A percentile compares a stretch with the other conserved stretches of the same genome.
phyloP scores from a whole-genome alignment of 2,797 vertebrate genomes.

The Sebastes kiyomatsui region DNA sequence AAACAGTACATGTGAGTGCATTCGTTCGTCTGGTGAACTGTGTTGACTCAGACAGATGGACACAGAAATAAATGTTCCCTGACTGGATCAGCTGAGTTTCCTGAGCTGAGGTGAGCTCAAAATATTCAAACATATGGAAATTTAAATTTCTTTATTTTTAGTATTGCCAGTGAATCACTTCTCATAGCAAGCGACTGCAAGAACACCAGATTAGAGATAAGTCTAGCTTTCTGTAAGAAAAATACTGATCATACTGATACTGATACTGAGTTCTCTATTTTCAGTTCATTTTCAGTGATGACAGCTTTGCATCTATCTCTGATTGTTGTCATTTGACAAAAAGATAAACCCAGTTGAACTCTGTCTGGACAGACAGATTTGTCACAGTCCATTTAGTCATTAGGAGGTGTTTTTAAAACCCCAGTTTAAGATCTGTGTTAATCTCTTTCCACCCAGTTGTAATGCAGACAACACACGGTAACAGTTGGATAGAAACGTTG shows the following conservation, averaged over 20 bases:
- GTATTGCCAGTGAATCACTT: not conserved
- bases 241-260: not conserved
- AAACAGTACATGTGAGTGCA: not conserved
- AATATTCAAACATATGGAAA: not conserved
- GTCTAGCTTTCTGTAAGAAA: not conserved
- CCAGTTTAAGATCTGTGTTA: not conserved
- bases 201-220: not conserved
- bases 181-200: not conserved
- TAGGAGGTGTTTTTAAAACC: not conserved
- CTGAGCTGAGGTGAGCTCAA: not conserved
- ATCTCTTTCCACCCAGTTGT: not conserved
- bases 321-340: not conserved
- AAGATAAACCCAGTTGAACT: not conserved
- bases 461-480: not conserved
- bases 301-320: not conserved
- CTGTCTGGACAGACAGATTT: not conserved
- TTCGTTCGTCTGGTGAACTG: not conserved
- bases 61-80: not conserved
- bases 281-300: not conserved
- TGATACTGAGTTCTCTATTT: not conserved
- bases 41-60: constrained; percentile 14
- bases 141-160: not conserved
- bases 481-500: not conserved
- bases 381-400: not conserved
- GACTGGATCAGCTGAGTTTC: not conserved